Evolutionary conservation across 2,888 invertebrate species (phyloP).

Genomic region (Beris morrisii): DNA sequence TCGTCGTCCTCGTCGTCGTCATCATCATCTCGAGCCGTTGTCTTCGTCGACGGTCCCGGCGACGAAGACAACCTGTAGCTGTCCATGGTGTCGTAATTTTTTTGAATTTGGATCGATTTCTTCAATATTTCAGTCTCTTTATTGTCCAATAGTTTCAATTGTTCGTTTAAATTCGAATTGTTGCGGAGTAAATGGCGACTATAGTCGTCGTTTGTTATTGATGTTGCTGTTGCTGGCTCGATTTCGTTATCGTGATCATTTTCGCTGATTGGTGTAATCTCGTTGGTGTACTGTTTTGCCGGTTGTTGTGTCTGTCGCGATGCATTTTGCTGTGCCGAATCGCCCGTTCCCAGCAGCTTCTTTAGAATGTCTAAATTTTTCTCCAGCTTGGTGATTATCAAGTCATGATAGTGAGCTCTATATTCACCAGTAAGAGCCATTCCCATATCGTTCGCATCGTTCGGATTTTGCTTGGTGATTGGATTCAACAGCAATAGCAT

Average conservation of each 20-base stretch:
- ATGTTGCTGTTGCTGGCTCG: neutral
- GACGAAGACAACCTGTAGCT: slow-evolving; percentile 19
- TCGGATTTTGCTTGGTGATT: slow-evolving; percentile 41
- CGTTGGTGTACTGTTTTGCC: no score
- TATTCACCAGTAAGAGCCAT: neutral
- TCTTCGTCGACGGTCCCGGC: neutral
- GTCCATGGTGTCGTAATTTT: slow-evolving; percentile 36
- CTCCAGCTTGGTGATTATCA: slow-evolving; percentile 50
- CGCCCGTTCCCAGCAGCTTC: slow-evolving; percentile 48
- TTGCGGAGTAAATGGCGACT: slow-evolving; percentile 48
- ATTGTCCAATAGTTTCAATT: slow-evolving; percentile 50
- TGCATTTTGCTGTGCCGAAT: slow-evolving; percentile 19
- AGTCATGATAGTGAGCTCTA: slow-evolving; percentile 40
- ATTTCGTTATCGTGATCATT: neutral
- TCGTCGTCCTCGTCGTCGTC: slow-evolving; percentile 4
- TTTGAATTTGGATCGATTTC: slow-evolving; percentile 38
- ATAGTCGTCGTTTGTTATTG: slow-evolving; percentile 33
- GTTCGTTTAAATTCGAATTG: slow-evolving; percentile 52
- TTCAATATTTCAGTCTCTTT: slow-evolving; percentile 50
- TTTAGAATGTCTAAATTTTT: slow-evolving; percentile 53
- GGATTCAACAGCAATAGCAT: slow-evolving; percentile 52
- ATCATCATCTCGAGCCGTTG: neutral
- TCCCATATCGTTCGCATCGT: slow-evolving; percentile 1
- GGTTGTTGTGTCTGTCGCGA: neutral
- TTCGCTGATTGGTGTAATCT: no score